phyloP scores from a whole-genome alignment of 2,113 vertebrate species.

The Triplophysa siluroides region DNA sequence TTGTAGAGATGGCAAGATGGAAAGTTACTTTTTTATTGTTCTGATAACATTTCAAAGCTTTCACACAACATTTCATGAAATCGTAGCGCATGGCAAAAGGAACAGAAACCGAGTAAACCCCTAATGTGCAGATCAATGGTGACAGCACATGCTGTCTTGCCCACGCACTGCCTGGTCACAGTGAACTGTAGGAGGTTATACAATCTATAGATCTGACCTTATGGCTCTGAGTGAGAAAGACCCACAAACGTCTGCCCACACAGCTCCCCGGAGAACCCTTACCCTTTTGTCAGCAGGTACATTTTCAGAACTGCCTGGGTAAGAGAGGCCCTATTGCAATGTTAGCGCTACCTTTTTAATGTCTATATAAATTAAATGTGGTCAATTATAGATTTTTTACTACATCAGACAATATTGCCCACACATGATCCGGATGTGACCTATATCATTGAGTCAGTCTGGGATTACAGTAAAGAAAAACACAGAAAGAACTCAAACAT shows the following conservation, averaged over 20 bases:
- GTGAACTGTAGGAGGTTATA: not conserved
- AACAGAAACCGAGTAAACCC: not conserved
- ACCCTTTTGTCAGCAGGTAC: conserved; percentile 28
- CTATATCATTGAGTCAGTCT: no score
- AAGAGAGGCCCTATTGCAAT: not conserved
- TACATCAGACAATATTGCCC: no score
- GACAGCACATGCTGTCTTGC: not conserved
- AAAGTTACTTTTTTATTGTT: no score
- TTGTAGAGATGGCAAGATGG: no score
- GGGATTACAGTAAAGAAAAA: no score
- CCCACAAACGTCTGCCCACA: conserved; percentile 40
- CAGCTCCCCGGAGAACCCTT: conserved; percentile 30
- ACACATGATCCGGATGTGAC: no score
- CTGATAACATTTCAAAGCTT: not conserved
- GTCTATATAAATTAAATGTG: no score
- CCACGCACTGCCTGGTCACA: not conserved
- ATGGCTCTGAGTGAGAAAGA: conserved; percentile 17
- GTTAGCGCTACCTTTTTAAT: no score
- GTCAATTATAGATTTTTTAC: no score
- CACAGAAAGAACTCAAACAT: no score
- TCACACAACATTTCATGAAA: not conserved
- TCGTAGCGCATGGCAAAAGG: not conserved
- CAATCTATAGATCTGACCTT: not conserved
- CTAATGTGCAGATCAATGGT: not conserved
- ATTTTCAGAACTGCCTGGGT: conserved; percentile 1